A percentile compares a stretch with the other conserved stretches of the same genome.
Evolutionary conservation across 1,140 invertebrate species (phyloP).

Genomic region (Drosophila elegans): DNA sequence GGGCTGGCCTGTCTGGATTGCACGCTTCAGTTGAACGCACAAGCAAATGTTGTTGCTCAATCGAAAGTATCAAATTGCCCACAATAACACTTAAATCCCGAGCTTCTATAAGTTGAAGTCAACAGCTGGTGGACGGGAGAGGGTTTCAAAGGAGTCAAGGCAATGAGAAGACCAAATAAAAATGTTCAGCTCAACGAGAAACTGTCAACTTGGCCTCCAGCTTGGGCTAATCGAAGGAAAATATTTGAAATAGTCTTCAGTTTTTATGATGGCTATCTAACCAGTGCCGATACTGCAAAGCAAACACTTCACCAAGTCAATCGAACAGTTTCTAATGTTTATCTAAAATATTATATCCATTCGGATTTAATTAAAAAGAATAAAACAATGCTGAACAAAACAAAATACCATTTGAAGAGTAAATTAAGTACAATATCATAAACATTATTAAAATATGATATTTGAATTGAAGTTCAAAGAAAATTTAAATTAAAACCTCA

Average conservation of each 20-base stretch:
- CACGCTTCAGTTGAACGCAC: slow-evolving; percentile 78
- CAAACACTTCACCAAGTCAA: slow-evolving; percentile 6
- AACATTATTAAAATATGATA: too few relatives aligned
- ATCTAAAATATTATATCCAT: not conserved
- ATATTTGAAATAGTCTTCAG: slow-evolving; percentile 44
- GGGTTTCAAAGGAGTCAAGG: slow-evolving; percentile 23
- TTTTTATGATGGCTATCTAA: slow-evolving; percentile 8
- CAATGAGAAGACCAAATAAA: slow-evolving; percentile 72
- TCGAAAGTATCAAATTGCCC: slow-evolving; percentile 84
- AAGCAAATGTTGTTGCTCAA: slow-evolving; percentile 84
- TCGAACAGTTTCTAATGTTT: not conserved
- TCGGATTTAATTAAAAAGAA: not conserved
- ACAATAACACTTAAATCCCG: slow-evolving; percentile 84
- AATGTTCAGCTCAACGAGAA: slow-evolving; percentile 58
- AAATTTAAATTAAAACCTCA: slow-evolving; percentile 24
- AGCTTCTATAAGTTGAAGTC: slow-evolving; percentile 65
- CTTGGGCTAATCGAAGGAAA: slow-evolving; percentile 40
- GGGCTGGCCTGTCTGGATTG: slow-evolving; percentile 51
- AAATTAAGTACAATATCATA: too few relatives aligned
- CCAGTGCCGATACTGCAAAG: not conserved
- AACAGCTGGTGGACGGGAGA: slow-evolving; percentile 18
- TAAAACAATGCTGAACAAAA: too few relatives aligned
- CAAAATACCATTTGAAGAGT: too few relatives aligned
- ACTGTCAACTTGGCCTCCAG: slow-evolving; percentile 33
- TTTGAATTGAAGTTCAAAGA: not conserved